Evolutionary conservation across 2,888 invertebrate genomes (phyloP).

Genomic region (Cistogaster globosa): DNA sequence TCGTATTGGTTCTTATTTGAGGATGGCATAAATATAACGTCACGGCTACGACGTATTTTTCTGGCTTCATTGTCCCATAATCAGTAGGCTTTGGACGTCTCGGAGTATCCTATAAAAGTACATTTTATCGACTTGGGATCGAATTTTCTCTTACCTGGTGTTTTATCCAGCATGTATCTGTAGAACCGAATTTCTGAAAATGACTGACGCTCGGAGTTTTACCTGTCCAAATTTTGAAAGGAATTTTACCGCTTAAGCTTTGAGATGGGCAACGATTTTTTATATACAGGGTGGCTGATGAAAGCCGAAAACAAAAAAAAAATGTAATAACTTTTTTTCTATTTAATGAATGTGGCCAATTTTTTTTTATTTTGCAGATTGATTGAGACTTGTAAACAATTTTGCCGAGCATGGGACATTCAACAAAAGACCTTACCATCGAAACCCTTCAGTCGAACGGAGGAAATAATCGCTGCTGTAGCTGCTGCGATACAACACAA

Average conservation of each 20-base stretch:
- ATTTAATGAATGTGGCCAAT: too few relatives aligned
- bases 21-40: slow-evolving; percentile 30
- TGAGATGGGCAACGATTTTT: slow-evolving; percentile 73
- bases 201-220: slow-evolving; percentile 57
- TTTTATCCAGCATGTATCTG: slow-evolving; percentile 52
- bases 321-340: too few relatives aligned
- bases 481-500: too few relatives aligned
- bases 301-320: too few relatives aligned
- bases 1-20: slow-evolving; percentile 7
- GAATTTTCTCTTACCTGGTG: slow-evolving; percentile 59
- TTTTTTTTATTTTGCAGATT: too few relatives aligned
- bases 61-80: slow-evolving; percentile 40
- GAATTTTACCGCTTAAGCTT: slow-evolving; percentile 39
- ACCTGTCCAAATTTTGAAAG: slow-evolving; percentile 59
- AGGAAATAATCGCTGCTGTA: too few relatives aligned
- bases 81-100: slow-evolving; percentile 24
- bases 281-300: too few relatives aligned
- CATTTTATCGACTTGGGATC: slow-evolving; percentile 41
- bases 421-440: too few relatives aligned
- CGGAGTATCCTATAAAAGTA: slow-evolving; percentile 32
- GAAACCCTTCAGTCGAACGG: too few relatives aligned
- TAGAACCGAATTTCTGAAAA: slow-evolving; percentile 59
- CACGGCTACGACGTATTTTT: slow-evolving; percentile 36
- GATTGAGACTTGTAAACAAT: too few relatives aligned
- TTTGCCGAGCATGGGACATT: too few relatives aligned